Percentiles rank a stretch among this genome's conserved stretches.
Conservation (phyloP, 2,113 vertebrate genomes). For the Echinops telfairi region DNA sequence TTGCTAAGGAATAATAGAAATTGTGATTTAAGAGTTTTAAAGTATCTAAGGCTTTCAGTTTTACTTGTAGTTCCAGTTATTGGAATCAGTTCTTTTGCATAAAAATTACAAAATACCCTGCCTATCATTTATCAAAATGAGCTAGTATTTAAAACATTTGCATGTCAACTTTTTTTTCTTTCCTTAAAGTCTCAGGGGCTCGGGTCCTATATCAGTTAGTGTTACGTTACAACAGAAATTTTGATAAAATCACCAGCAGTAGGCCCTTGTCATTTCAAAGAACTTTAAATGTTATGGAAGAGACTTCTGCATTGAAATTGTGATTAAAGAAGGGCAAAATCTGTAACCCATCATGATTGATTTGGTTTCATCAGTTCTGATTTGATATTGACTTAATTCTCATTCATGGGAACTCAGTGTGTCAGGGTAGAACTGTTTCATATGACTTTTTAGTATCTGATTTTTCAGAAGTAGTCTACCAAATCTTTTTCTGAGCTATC, state of each 20-base stretch:
- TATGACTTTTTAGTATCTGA: neutral
- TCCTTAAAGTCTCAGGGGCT: neutral
- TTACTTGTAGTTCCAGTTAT: slow-evolving; percentile 10
- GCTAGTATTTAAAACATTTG: neutral
- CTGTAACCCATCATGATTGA: neutral
- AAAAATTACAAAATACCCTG: slow-evolving; percentile 16
- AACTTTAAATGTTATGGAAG: neutral
- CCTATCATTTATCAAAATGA: neutral
- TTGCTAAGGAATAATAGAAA: neutral
- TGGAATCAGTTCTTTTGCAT: neutral
- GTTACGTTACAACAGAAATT: slow-evolving; percentile 28
- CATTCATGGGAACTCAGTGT: neutral
- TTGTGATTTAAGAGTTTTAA: neutral
- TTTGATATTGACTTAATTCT: neutral
- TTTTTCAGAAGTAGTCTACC: neutral
- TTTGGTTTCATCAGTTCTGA: neutral
- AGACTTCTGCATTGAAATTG: slow-evolving; percentile 30
- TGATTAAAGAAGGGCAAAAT: neutral
- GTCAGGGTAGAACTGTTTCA: neutral
- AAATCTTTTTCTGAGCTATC: neutral
- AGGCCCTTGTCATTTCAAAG: neutral
- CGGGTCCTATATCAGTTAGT: neutral
- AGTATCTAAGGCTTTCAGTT: neutral
- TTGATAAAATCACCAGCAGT: neutral
- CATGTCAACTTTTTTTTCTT: neutral